These are phyloP conservation scores for Siniperca obscura DNA, from an alignment of 2,797 vertebrate species.

Conservation along the genomic window DNA sequence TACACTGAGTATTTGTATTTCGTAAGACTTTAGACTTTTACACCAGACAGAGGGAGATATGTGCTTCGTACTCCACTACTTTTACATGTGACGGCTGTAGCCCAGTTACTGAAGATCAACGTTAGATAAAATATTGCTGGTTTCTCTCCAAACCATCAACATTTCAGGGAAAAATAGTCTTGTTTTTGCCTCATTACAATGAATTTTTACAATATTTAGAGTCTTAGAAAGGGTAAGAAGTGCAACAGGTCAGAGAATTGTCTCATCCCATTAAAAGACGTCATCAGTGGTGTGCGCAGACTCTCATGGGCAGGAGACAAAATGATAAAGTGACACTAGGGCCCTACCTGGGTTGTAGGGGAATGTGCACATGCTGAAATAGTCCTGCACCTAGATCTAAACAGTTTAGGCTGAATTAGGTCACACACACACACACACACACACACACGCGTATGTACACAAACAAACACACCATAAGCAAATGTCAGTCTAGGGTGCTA, in stretches of 20 bases:
- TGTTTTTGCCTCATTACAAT: background rate
- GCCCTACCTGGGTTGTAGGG: background rate
- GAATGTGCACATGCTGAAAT: background rate
- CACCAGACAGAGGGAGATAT: background rate
- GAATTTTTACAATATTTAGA: background rate
- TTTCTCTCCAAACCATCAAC: too few relatives aligned
- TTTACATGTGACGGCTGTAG: background rate
- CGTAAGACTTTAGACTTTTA: background rate
- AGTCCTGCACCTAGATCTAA: background rate
- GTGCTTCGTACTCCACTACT: background rate
- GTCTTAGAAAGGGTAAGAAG: background rate
- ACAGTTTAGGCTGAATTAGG: background rate
- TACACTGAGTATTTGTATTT: background rate
- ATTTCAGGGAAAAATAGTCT: background rate
- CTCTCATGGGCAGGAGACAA: background rate
- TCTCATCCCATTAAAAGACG: background rate
- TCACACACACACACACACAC: background rate
- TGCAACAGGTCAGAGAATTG: background rate
- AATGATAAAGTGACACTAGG: background rate
- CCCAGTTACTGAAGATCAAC: background rate
- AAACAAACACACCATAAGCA: too few relatives aligned
- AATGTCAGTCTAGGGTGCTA: background rate
- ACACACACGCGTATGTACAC: background rate
- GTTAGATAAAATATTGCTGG: background rate
- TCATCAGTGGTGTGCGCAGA: background rate